phyloP scores from a whole-genome alignment of 2,113 vertebrate genomes.

The Apteryx mantelli region DNA sequence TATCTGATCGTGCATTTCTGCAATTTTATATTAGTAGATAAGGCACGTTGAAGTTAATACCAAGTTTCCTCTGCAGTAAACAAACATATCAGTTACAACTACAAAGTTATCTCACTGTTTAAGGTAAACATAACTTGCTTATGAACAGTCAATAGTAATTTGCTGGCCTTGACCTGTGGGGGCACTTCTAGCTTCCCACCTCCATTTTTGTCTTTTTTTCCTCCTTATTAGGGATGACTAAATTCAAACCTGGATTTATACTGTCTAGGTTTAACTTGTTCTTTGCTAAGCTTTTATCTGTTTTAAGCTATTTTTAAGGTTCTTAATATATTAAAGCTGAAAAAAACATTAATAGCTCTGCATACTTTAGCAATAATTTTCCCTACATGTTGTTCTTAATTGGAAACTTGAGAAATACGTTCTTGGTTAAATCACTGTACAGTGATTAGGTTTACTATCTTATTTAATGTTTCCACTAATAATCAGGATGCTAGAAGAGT shows the following conservation, averaged over 20 bases:
- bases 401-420: neutral
- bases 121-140: neutral
- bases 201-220: neutral
- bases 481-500: neutral
- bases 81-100: neutral
- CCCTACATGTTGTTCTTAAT: rapidly evolving
- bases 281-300: neutral
- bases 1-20: neutral
- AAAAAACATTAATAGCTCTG: neutral
- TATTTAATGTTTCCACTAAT: neutral
- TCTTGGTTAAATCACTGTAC: neutral
- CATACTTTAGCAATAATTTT: neutral
- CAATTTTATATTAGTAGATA: neutral
- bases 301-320: neutral
- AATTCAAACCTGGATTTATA: neutral
- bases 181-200: neutral
- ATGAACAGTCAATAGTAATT: neutral
- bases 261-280: neutral
- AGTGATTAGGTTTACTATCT: neutral
- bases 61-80: neutral
- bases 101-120: neutral
- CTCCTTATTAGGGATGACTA: neutral
- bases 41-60: neutral
- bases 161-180: neutral
- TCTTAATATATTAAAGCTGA: neutral